Percentiles rank a stretch among this genome's conserved stretches.
Evolutionary conservation across 1,140 invertebrate species (phyloP).

Genomic region (Sycobia sp.): DNA sequence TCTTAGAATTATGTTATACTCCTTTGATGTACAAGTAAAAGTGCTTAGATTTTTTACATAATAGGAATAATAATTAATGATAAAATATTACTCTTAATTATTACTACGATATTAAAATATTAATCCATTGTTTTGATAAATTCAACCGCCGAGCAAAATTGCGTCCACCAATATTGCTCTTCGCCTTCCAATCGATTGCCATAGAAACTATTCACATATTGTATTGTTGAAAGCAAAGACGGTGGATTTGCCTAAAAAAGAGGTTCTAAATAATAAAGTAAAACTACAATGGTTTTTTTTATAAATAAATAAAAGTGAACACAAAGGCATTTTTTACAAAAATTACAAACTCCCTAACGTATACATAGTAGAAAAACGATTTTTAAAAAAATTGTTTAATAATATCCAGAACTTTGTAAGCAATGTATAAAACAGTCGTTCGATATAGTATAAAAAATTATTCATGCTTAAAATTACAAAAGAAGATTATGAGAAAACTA

Average conservation of each 20-base stretch:
- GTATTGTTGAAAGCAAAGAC: conserved; percentile 92
- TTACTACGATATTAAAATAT: conserved; percentile 36
- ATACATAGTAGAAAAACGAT: no score
- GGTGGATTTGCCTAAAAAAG: conserved; percentile 85
- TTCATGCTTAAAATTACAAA: no score
- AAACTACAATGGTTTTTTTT: no score
- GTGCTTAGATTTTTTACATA: conserved; percentile 25
- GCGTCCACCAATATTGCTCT: conserved; percentile 98
- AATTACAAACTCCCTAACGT: no score
- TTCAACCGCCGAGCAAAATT: conserved; percentile 94
- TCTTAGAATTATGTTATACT: neutral
- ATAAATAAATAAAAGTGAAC: no score
- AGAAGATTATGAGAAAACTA: no score
- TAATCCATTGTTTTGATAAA: conserved; percentile 99
- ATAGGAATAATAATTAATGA: conserved; percentile 24
- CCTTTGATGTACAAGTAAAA: conserved; percentile 11
- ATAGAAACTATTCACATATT: conserved; percentile 94
- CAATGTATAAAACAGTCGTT: no score
- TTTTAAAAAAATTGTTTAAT: no score
- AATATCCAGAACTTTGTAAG: no score
- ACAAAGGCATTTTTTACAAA: no score
- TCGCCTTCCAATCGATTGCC: conserved; percentile 84
- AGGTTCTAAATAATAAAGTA: neutral
- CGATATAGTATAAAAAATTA: no score
- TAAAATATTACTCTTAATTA: conserved; percentile 19